Evolutionary conservation across 1,140 invertebrate species (phyloP), one percentile per base, ranked within the genome.

Genomic region (Brachionus asplanchnoidis): DNA sequence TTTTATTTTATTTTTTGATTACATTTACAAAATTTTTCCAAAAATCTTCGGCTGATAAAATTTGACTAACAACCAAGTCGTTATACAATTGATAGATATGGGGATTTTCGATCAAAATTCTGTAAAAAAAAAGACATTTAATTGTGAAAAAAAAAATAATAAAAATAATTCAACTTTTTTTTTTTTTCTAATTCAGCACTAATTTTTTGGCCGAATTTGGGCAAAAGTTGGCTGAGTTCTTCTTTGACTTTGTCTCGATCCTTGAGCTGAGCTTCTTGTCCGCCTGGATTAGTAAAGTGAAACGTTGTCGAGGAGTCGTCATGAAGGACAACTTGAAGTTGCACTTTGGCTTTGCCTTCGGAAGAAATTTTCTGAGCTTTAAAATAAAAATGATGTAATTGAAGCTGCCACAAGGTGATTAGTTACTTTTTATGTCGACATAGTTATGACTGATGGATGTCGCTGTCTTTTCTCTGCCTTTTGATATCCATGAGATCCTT

Each of bases 361-460:
- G 97, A 96, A 70, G 97, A 99, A 87, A 99, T 98, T 91, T 98
- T 98, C 92, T 99, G 97, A 85, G 94, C 96, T 97, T 89, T 14
- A 36, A 73, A 42, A 40, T 8, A 7, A 17, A 6, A 42, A 73
- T 44, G 17, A 73, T 40, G 12, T 11, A 46, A 70, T 32, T 7
- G 14, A n/a, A 28, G 32, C 3, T n/a, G 86, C 23, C 78, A 14
- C 60, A 90, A 91, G 92, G 4, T 44, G 75, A n/a, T 20, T 17
- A 70, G 14, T 17, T 92, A 96, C 95, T 93, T 92, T 98, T 98
- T 85, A 99, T 97, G 88, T 99, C 96, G 66, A 94, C 93, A 91
- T 97, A 99, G 88, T 94, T 93, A 89, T 97, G 95, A 85, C 95
- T 96, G 32, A 97, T 93, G 7, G 94, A 93, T 46, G 98, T 95